Conservation (phyloP, 1,140 invertebrate species). For the Neoseiulus cucumeris region DNA sequence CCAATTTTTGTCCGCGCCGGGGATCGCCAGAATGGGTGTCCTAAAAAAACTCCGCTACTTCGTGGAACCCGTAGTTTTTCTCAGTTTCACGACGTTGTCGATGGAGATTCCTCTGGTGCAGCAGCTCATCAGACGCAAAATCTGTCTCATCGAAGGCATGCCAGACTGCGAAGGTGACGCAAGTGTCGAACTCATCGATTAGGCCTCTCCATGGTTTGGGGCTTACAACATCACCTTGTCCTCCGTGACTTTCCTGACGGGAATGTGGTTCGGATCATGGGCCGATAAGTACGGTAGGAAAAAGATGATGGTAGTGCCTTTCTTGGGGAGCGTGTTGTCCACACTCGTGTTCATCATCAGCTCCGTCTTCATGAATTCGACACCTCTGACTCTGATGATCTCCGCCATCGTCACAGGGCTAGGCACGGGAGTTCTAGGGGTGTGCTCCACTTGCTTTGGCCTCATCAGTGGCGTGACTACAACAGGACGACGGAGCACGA, state of each 20-base stretch:
- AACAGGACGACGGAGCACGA: slow-evolving; percentile 49
- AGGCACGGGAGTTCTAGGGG: slow-evolving; percentile 61
- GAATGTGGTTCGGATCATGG: slow-evolving; percentile 38
- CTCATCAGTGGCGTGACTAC: slow-evolving; percentile 67
- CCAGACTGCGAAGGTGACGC: slow-evolving; percentile 20
- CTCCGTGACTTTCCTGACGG: slow-evolving; percentile 27
- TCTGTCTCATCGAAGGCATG: slow-evolving; percentile 24
- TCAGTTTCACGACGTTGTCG: slow-evolving; percentile 32
- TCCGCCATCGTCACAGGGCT: slow-evolving; percentile 32
- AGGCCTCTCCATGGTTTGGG: slow-evolving; percentile 8
- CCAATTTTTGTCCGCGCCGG: too few relatives aligned
- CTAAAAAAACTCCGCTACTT: background rate
- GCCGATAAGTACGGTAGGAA: slow-evolving; percentile 50
- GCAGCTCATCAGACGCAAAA: slow-evolving; percentile 30
- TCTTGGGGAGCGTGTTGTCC: slow-evolving; percentile 54
- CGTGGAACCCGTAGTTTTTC: slow-evolving; percentile 33
- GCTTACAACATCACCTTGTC: slow-evolving; percentile 27
- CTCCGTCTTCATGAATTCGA: slow-evolving; percentile 31
- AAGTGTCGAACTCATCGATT: slow-evolving; percentile 20
- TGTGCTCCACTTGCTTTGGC: slow-evolving; percentile 72
- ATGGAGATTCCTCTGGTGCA: slow-evolving; percentile 30
- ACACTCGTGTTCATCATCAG: slow-evolving; percentile 52
- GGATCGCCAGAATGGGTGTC: too few relatives aligned
- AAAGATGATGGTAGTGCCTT: slow-evolving; percentile 58
- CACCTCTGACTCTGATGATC: slow-evolving; percentile 26